phyloP scores from a whole-genome alignment of 2,113 vertebrate species.

The Maccullochella peelii region DNA sequence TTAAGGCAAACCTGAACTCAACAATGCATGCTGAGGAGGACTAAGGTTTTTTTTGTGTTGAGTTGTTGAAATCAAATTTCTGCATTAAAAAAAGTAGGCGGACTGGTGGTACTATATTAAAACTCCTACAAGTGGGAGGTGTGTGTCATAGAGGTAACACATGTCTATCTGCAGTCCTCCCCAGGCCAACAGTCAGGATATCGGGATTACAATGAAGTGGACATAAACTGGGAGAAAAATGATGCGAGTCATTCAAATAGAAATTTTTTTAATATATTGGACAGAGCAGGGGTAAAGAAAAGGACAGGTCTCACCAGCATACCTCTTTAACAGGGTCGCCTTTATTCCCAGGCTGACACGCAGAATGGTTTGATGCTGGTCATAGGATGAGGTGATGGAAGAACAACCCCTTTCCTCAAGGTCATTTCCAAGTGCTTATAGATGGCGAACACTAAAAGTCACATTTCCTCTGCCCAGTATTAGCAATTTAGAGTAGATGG shows the following conservation, averaged over 20 bases:
- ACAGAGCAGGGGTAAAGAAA: conserved; percentile 5
- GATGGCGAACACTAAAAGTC: not conserved
- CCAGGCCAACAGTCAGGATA: not conserved
- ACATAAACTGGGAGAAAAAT: not conserved
- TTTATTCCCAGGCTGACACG: conserved; percentile 48
- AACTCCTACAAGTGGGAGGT: too few species aligned
- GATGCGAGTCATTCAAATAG: not conserved
- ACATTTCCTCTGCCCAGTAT: not conserved
- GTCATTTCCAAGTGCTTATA: conserved; percentile 26
- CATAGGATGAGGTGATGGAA: conserved; percentile 50
- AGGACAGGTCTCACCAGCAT: conserved; percentile 7
- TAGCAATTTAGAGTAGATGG: not conserved
- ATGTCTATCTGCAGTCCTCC: not conserved
- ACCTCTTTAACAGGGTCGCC: conserved; percentile 30
- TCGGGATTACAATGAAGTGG: not conserved
- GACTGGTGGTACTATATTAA: not conserved
- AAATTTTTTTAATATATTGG: not conserved
- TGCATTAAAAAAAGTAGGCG: not conserved
- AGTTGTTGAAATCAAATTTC: not conserved
- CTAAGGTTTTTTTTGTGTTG: too few species aligned
- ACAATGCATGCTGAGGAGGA: not conserved
- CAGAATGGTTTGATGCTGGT: conserved; percentile 42
- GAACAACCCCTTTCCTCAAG: conserved; percentile 5
- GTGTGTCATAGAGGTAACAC: too few species aligned
- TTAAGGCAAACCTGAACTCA: not conserved